A percentile compares a stretch with the other conserved stretches of the same genome.
Conservation (phyloP, 2,797 vertebrate genomes). For the Apogon hyalosoma region DNA sequence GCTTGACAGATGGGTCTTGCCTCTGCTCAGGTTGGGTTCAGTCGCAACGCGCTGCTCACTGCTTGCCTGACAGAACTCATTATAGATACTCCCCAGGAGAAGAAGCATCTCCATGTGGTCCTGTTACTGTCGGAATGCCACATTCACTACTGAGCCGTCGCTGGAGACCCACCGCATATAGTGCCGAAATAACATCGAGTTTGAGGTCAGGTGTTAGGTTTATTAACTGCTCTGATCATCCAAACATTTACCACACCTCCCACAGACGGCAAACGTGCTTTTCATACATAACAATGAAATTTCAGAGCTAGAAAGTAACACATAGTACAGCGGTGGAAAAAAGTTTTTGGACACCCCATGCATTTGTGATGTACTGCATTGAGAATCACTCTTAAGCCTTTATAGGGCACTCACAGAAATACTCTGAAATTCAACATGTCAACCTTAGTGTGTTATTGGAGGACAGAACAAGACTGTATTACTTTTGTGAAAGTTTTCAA, state of each 20-base stretch:
- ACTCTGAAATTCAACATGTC: too few species aligned
- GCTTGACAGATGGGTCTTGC: constrained; percentile 80
- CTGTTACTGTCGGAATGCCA: constrained; percentile 38
- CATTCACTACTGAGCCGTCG: constrained; percentile 25
- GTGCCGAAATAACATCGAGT: constrained; percentile 13
- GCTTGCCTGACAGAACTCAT: constrained; percentile 80
- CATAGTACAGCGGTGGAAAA: too few species aligned
- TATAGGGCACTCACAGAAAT: too few species aligned
- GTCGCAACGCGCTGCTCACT: constrained; percentile 51
- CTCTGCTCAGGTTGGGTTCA: constrained; percentile 74
- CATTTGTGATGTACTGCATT: too few species aligned
- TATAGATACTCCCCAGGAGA: constrained; percentile 71
- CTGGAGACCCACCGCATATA: neutral
- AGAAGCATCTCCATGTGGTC: constrained; percentile 58
- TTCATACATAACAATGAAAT: too few species aligned
- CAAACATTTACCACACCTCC: neutral
- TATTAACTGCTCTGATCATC: constrained; percentile 1
- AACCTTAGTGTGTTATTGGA: too few species aligned
- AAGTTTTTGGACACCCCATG: too few species aligned
- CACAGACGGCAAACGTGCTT: neutral
- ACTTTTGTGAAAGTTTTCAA: too few species aligned
- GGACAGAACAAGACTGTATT: too few species aligned
- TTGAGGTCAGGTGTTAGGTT: constrained; percentile 10
- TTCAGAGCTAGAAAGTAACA: too few species aligned
- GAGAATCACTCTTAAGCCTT: too few species aligned